phyloP scores from a whole-genome alignment of 37 sponge, comb jelly and placozoan species.

The Chondrilla cf. caribensis region DNA sequence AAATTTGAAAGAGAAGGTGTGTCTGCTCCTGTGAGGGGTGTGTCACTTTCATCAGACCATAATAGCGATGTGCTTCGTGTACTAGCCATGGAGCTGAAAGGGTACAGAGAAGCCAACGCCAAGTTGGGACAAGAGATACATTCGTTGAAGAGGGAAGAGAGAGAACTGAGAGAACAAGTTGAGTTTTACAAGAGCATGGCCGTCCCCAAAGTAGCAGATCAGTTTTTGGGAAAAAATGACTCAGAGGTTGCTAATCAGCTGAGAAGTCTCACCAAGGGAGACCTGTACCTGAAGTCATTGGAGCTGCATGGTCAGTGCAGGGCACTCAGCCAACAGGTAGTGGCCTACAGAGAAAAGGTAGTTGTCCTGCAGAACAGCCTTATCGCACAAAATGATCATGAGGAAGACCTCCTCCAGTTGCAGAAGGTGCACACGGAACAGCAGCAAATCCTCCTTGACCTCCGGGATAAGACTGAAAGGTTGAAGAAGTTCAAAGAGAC shows the following conservation, averaged over 20 bases:
- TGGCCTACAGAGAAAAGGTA: slow-evolving; percentile 28
- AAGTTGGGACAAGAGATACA: slow-evolving; percentile 40
- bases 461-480: slow-evolving; percentile 47
- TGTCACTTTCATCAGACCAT: too few species aligned
- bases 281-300: slow-evolving; percentile 33
- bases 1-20: too few species aligned
- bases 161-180: slow-evolving; percentile 26
- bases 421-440: slow-evolving; percentile 54
- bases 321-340: neutral
- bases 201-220: neutral
- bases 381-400: slow-evolving; percentile 26
- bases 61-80: neutral
- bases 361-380: slow-evolving; percentile 29
- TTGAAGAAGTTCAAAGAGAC: slow-evolving; percentile 45
- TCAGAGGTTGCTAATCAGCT: neutral
- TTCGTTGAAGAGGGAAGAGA: slow-evolving; percentile 32
- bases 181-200: slow-evolving; percentile 10
- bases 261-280: slow-evolving; percentile 22
- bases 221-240: neutral
- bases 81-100: slow-evolving; percentile 1
- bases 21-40: too few species aligned
- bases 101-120: neutral
- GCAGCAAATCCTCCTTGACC: slow-evolving; percentile 44
- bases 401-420: slow-evolving; percentile 24
- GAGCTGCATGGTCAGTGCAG: slow-evolving; percentile 5